Evolutionary conservation across 2,888 invertebrate genomes (phyloP), one percentile per base, ranked within the genome.

Genomic region (Conchocele bisecta): DNA sequence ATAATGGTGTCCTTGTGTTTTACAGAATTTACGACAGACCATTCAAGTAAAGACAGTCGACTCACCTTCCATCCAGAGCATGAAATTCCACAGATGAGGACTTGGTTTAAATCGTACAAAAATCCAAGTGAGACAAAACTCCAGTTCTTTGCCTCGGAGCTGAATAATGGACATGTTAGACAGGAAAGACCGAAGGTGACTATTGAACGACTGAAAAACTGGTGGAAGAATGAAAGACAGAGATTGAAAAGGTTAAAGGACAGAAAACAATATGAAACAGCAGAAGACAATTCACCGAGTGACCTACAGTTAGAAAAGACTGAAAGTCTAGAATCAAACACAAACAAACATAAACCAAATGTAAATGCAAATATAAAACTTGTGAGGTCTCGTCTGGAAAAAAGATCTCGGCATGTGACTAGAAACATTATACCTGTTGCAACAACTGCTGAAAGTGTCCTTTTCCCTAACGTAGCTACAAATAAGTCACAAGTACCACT

Each of bases 161-260:
- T 91, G 6, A 91, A 91, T 74, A 84, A 83, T 41, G 86, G 89
- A 5, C 85, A 86, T 42, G 83, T 89, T 3, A 58, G 89, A 15
- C 81, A 85, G 54, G 86, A 82, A 67, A 78, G 90, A 60, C 84
- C 84, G 3, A 86, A 88, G 76, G 84, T 91, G 20, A 86, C 87
- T 0, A 60, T 85, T 0, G 75, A 65, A 6, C 87, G 87, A 63
- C 64, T 91, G 17, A 87, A 86, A 68, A 89, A 88, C 60, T 91
- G 91, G 91, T 91, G 89, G 89, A 90, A 90, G 75, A 91, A 91
- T 76, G 90, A 91, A 75, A 82, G 86, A 60, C 89, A 89, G 70
- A 77, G 87, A 51, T 82, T 81, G 56, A 83, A 79, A 58, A 33
- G 81, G 11, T 44, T 66, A 31, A 61, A n/a, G n/a, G n/a, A n/a